Conservation (phyloP, 2,888 invertebrate genomes). For the Drosophila hamatofila region DNA sequence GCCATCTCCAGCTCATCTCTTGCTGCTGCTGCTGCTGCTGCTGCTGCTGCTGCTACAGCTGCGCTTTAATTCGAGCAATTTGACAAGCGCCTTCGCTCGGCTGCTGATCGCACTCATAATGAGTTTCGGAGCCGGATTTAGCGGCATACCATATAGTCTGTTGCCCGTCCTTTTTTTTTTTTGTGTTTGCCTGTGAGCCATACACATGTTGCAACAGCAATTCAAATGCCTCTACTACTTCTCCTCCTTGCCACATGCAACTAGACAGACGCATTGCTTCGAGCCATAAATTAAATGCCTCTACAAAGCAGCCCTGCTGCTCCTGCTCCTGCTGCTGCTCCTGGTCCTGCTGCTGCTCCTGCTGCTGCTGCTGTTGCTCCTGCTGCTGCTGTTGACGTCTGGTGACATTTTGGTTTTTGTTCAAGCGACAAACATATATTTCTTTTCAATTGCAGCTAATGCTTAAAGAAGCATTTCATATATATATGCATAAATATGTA, state of each 20-base stretch:
- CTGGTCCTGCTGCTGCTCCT: conserved; percentile 3
- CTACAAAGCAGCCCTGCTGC: conserved; percentile 10
- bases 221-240: conserved; percentile 11
- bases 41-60: conserved; percentile 26
- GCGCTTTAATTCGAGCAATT: conserved; percentile 68
- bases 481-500: neutral
- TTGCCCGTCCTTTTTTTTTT: neutral
- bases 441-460: conserved; percentile 3
- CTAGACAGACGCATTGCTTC: conserved; percentile 58
- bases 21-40: neutral
- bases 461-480: neutral
- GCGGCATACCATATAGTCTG: conserved; percentile 11
- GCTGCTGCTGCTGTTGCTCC: neutral
- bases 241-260: conserved; percentile 8
- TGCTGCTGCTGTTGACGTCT: conserved; percentile 5
- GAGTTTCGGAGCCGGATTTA: conserved; percentile 48
- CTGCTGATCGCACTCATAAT: conserved; percentile 59
- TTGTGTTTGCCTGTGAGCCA: conserved; percentile 28
- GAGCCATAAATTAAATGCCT: conserved; percentile 68
- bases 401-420: conserved; percentile 39
- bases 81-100: conserved; percentile 58
- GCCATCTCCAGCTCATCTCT: conserved; percentile 27
- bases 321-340: neutral
- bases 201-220: conserved; percentile 56
- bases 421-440: conserved; percentile 17